Percentiles rank a stretch among this genome's conserved stretches.
These are phyloP conservation scores for Mechanitis messenoides DNA, from an alignment of 2,888 invertebrate species.

Conservation along the genomic window DNA sequence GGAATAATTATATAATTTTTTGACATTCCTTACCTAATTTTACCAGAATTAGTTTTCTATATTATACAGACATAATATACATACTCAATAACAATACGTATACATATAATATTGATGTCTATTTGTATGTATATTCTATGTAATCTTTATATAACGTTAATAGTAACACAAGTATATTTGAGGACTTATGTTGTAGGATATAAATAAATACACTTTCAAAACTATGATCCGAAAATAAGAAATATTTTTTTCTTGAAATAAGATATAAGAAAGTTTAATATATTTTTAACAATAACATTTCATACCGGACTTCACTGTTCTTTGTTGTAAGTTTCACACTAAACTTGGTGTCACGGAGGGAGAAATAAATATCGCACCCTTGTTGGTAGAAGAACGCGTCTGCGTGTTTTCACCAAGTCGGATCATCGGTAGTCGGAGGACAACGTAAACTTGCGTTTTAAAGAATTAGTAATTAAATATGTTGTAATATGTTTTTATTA, in stretches of 20 bases:
- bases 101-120: too few species aligned
- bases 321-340: conserved; percentile 58
- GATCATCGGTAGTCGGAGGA: conserved; percentile 58
- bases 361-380: conserved; percentile 71
- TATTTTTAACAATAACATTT: conserved; percentile 31
- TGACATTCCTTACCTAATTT: too few species aligned
- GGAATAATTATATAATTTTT: too few species aligned
- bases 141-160: too few species aligned
- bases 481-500: too few species aligned
- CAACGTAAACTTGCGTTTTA: conserved; percentile 39
- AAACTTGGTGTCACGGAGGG: conserved; percentile 55
- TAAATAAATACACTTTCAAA: background rate
- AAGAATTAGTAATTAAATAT: background rate
- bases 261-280: conserved; percentile 24
- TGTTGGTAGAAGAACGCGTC: conserved; percentile 73
- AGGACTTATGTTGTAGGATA: background rate
- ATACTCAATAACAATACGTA: too few species aligned
- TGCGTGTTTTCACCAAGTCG: conserved; percentile 71
- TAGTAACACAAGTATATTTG: too few species aligned
- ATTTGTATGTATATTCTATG: too few species aligned
- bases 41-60: too few species aligned
- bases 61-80: too few species aligned
- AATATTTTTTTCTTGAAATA: conserved; percentile 16
- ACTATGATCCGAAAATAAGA: background rate
- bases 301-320: conserved; percentile 31